A percentile compares a stretch with the other conserved stretches of the same genome.
phyloP scores from a whole-genome alignment of 2,888 invertebrate genomes.

The Serripes groenlandicus region DNA sequence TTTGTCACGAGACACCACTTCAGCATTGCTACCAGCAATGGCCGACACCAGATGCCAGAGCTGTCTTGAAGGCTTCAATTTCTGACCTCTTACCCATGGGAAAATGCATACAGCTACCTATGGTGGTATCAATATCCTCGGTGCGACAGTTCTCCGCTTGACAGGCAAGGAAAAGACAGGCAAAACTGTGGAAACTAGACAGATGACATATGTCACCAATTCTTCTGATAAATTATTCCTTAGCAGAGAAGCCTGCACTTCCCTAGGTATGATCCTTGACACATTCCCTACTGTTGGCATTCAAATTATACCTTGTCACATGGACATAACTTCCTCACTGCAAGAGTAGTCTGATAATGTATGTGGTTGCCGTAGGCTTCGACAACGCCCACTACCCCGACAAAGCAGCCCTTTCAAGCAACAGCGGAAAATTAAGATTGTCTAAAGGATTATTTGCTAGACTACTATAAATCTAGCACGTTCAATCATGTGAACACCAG shows the following conservation, averaged over 20 bases:
- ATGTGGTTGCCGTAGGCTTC: too few species aligned
- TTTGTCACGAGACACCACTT: slow-evolving; percentile 31
- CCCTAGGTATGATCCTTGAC: slow-evolving; percentile 66
- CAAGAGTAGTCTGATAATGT: too few species aligned
- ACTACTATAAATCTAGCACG: not conserved
- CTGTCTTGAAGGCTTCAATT: slow-evolving; percentile 68
- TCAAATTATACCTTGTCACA: not conserved
- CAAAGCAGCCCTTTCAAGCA: too few species aligned
- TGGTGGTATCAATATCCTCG: not conserved
- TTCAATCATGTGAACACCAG: too few species aligned
- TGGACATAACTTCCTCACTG: not conserved
- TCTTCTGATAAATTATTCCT: slow-evolving; percentile 71
- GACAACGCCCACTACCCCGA: too few species aligned
- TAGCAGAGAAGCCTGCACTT: slow-evolving; percentile 70
- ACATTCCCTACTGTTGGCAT: slow-evolving; percentile 60
- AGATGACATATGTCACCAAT: slow-evolving; percentile 75
- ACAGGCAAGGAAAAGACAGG: slow-evolving; percentile 60
- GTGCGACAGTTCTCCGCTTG: slow-evolving; percentile 57
- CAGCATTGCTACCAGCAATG: slow-evolving; percentile 53
- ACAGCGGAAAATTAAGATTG: not conserved
- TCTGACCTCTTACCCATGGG: slow-evolving; percentile 24
- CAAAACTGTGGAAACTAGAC: slow-evolving; percentile 60
- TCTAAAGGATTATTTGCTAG: not conserved
- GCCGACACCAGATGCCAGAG: slow-evolving; percentile 71
- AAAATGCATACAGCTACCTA: not conserved